These are phyloP conservation scores for Circaetus cinerascens DNA, from an alignment of 2,113 vertebrate species.

Conservation along the genomic window DNA sequence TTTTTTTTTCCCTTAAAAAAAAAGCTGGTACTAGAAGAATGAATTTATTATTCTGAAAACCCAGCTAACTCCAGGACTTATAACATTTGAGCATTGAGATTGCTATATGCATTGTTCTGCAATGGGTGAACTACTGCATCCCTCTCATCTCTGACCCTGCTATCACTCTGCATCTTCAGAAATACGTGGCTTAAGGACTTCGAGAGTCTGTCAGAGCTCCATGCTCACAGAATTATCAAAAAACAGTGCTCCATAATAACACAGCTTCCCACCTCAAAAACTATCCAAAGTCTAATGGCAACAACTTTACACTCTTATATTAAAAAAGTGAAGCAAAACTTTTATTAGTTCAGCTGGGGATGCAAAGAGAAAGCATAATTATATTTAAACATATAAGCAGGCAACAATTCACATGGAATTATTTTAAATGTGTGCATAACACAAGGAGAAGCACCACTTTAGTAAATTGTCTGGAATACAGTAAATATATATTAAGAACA, in stretches of 20 bases:
- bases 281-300: background rate
- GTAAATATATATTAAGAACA: background rate
- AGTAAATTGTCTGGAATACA: background rate
- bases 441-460: background rate
- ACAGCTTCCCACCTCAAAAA: background rate
- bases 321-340: background rate
- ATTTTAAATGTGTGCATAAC: background rate
- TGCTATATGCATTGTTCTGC: accelerated
- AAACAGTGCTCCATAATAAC: background rate
- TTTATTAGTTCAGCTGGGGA: background rate
- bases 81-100: background rate
- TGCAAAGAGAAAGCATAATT: background rate
- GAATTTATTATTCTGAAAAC: background rate
- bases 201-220: background rate
- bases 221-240: background rate
- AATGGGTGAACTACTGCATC: background rate
- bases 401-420: background rate
- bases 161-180: background rate
- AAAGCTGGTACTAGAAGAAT: background rate
- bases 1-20: too few relatives aligned
- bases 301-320: background rate
- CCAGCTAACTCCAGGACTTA: background rate
- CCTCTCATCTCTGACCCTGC: background rate
- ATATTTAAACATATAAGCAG: background rate
- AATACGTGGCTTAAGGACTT: accelerated